Evolutionary conservation across 2,113 vertebrate genomes (phyloP).

Genomic region (Sinocyclocheilus grahami): DNA sequence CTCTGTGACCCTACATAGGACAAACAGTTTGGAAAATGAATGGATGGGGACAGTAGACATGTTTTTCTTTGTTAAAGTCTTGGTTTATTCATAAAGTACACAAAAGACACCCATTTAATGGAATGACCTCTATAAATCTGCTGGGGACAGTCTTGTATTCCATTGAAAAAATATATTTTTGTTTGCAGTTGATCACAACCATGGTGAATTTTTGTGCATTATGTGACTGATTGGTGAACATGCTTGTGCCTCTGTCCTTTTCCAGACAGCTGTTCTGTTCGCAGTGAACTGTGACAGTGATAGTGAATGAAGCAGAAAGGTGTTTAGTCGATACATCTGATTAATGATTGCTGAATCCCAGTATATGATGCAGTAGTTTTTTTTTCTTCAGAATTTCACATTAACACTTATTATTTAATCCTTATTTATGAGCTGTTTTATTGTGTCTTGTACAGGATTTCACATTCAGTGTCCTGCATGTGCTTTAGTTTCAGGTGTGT

Average conservation of each 20-base stretch:
- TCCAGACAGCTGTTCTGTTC: constrained; percentile 27
- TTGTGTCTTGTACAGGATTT: neutral
- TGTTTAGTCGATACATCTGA: neutral
- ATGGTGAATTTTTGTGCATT: neutral
- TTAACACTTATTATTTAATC: neutral
- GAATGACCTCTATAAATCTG: neutral
- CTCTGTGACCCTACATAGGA: too few relatives aligned
- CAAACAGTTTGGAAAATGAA: neutral
- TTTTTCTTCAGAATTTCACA: neutral
- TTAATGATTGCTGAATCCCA: constrained; percentile 16
- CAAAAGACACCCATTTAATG: too few relatives aligned
- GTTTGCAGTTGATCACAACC: neutral
- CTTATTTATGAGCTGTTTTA: neutral
- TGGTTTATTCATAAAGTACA: too few relatives aligned
- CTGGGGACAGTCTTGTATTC: neutral
- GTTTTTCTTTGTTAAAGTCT: too few relatives aligned
- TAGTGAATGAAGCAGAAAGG: neutral
- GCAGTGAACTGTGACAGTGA: constrained; percentile 2
- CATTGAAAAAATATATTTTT: neutral
- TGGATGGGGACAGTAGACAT: neutral
- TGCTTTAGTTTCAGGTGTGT: neutral
- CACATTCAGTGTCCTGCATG: neutral
- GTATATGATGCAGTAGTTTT: neutral
- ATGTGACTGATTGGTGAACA: neutral
- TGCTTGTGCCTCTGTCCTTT: neutral